Conservation (phyloP, 2,888 invertebrate genomes). For the Rotaria socialis region DNA sequence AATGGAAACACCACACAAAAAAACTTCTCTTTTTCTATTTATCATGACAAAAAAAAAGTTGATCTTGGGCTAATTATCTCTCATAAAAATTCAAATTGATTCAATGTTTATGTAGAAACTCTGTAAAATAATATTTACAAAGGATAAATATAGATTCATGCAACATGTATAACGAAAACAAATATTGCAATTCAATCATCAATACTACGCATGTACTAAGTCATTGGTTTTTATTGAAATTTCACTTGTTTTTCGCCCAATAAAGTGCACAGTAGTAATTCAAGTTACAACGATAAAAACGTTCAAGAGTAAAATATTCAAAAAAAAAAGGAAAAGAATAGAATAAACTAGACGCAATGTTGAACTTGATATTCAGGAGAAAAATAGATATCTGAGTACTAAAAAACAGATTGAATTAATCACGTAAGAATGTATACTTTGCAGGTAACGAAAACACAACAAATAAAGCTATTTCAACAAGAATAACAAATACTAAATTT, state of each 20-base stretch:
- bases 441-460: background rate
- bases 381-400: background rate
- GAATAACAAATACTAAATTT: background rate
- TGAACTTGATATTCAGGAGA: background rate
- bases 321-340: background rate
- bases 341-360: background rate
- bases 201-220: no score
- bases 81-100: no score
- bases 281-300: background rate
- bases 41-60: no score
- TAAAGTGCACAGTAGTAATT: background rate
- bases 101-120: no score
- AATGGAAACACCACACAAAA: no score
- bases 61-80: no score
- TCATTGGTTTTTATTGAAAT: background rate
- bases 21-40: no score
- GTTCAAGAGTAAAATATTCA: background rate
- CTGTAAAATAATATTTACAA: no score
- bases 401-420: background rate
- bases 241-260: background rate
- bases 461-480: slow-evolving; percentile 1
- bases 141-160: no score
- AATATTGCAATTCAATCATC: no score
- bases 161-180: no score
- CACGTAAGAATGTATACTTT: background rate